These are phyloP conservation scores for Stichopus chloronotus DNA, from an alignment of 35 echinoderm and acorn worm species.

Conservation along the genomic window DNA sequence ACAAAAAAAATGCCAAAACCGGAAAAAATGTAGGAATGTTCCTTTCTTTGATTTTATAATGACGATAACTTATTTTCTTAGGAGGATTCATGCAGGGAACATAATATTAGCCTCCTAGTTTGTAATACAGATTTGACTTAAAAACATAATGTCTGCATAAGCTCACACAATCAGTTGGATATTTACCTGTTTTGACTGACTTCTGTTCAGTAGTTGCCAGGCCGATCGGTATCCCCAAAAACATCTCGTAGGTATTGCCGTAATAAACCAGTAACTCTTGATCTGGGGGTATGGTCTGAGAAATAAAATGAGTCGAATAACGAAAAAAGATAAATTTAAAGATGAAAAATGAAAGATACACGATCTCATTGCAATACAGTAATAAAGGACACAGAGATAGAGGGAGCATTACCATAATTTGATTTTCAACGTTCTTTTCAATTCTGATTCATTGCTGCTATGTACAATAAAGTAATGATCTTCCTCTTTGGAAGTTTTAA, in stretches of 20 bases:
- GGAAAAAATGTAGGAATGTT: too few relatives aligned
- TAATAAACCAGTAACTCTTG: constrained; percentile 98
- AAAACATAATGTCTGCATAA: too few relatives aligned
- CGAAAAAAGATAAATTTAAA: neutral
- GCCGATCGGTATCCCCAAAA: constrained; percentile 84
- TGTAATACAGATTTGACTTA: too few relatives aligned
- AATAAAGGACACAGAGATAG: neutral
- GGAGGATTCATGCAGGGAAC: too few relatives aligned
- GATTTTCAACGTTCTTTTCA: neutral
- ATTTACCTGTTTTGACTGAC: constrained; percentile 65
- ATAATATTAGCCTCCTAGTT: too few relatives aligned
- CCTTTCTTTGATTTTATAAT: too few relatives aligned
- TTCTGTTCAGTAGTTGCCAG: constrained; percentile 58
- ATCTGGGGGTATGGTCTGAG: constrained; percentile 94
- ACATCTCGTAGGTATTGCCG: constrained; percentile 80
- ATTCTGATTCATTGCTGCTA: too few relatives aligned
- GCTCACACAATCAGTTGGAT: neutral
- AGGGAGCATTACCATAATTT: neutral
- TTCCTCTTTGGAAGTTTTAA: too few relatives aligned
- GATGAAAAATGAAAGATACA: neutral
- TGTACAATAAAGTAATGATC: too few relatives aligned
- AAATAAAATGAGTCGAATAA: constrained; percentile 9
- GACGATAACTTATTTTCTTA: too few relatives aligned
- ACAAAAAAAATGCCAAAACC: too few relatives aligned
- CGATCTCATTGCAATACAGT: neutral